Evolutionary conservation across 1,140 invertebrate species (phyloP), one percentile per base, ranked within the genome.

Genomic region (Bombus polaris): DNA sequence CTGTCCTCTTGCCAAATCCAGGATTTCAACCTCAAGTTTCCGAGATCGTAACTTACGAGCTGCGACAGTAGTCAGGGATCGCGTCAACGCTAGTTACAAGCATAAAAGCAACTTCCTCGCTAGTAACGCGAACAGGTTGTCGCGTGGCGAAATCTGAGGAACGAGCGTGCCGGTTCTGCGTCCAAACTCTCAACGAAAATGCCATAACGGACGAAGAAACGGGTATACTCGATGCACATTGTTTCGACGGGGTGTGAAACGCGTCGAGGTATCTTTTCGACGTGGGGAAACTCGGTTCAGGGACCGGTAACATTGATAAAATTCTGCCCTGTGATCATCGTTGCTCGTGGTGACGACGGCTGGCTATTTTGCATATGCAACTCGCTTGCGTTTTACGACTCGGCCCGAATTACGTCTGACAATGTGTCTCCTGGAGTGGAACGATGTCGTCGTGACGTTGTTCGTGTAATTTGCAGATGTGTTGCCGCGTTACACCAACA

Each of bases 331-430:
- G 81, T 65, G 44, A 75, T 75, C 35, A 53, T 35, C 65, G 35
- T 82, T 35, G 47, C 28, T 44, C 57, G 53, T 32, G 10, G 35
- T 28, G 13, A 35, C 39, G 37, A 13, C 13, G 22, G n/a, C 37
- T 28, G 53, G 37, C 71, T 75, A 47, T 35, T 82, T 82, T 82
- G 71, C 57, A 75, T 82, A 75, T n/a, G 47, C 8, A 66, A 22
- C 65, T 66, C 13, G 39, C 25, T 22, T 53, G 9, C n/a, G 71
- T 82, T 47, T 82, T 75, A 82, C 53, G 39, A 70, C 66, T 72
- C 47, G 25, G 6, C 22, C 25, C 73, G 32, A 75, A 75, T 82
- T 82, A 66, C 59, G 44, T 53, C 25, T 53, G 73, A 75, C 44
- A 53, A 35, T 53, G 73, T 28, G 81, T 75, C 42, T 71, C n/a